A percentile compares a stretch with the other conserved stretches of the same genome.
Evolutionary conservation across 2,797 vertebrate genomes (phyloP).

Genomic region (Amniataba percoides): DNA sequence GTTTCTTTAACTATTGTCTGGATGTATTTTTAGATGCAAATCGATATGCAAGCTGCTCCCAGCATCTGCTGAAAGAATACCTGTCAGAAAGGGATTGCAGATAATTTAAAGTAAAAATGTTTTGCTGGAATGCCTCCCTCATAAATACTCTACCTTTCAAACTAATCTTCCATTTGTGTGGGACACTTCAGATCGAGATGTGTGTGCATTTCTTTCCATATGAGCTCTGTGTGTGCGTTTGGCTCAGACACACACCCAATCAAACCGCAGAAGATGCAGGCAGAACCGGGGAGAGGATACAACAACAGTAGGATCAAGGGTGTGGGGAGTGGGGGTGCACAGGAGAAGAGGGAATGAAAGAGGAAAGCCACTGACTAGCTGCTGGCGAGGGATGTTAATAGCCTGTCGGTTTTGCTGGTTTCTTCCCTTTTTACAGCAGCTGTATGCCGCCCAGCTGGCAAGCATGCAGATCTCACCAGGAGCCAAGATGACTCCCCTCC

Average conservation of each 20-base stretch:
- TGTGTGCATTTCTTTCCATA: constrained; percentile 35
- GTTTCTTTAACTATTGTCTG: constrained; percentile 45
- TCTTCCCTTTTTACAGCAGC: constrained; percentile 88
- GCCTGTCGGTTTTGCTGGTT: constrained; percentile 63
- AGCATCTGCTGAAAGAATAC: constrained; percentile 69
- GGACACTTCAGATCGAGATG: constrained; percentile 32
- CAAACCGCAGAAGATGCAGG: constrained; percentile 36
- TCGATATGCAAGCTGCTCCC: constrained; percentile 48
- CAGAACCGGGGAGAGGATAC: constrained; percentile 14
- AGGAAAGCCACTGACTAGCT: constrained; percentile 66
- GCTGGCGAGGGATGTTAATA: constrained; percentile 68
- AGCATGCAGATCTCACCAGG: constrained; percentile 97
- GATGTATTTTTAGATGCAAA: constrained; percentile 46
- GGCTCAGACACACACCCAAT: constrained; percentile 33
- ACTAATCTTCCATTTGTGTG: constrained; percentile 52
- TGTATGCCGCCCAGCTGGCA: constrained; percentile 96
- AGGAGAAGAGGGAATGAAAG: constrained; percentile 56
- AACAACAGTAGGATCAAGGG: constrained; percentile 31
- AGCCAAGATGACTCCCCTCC: constrained; percentile 93
- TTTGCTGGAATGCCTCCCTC: constrained; percentile 50
- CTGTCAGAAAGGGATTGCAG: constrained; percentile 44
- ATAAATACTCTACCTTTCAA: constrained; percentile 48
- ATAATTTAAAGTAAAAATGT: constrained; percentile 59
- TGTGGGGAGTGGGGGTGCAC: not conserved
- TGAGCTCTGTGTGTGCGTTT: constrained; percentile 38